Conservation (phyloP, 2,797 vertebrate species). For the Urosaurus nigricauda region DNA sequence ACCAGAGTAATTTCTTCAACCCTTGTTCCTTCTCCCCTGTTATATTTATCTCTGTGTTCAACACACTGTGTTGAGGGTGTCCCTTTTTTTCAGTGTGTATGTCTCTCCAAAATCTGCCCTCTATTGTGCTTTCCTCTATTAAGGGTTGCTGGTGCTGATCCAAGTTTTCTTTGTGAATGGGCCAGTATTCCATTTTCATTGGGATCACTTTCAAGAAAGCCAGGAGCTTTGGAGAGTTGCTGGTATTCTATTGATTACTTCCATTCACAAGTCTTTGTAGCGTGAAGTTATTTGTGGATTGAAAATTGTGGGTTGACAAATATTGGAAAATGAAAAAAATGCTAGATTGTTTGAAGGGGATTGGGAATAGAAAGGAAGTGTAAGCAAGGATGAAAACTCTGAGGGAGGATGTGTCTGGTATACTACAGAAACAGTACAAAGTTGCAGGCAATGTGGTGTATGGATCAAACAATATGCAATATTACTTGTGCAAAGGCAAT, state of each 20-base stretch:
- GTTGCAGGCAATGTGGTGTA: neutral
- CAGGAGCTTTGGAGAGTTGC: neutral
- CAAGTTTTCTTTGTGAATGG: neutral
- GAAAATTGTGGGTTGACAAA: neutral
- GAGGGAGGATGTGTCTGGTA: neutral
- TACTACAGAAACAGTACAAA: neutral
- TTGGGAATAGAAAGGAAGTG: neutral
- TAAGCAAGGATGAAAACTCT: neutral
- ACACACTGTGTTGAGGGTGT: neutral
- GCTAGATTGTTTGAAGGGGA: neutral
- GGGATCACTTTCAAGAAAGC: neutral
- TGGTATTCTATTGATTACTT: neutral
- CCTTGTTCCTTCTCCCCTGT: neutral
- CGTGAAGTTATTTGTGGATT: neutral
- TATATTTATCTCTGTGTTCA: neutral
- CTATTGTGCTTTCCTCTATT: neutral
- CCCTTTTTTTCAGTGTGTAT: neutral
- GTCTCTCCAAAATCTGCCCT: neutral
- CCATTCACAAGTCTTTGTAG: neutral
- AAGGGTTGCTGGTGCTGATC: neutral
- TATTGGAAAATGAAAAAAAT: neutral
- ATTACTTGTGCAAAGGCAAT: neutral
- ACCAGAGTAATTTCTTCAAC: neutral
- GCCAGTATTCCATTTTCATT: neutral
- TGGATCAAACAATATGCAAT: neutral